Evolutionary conservation across 2,888 invertebrate species (phyloP), one percentile per base, ranked within the genome.

Genomic region (Phragmatobia fuliginosa): DNA sequence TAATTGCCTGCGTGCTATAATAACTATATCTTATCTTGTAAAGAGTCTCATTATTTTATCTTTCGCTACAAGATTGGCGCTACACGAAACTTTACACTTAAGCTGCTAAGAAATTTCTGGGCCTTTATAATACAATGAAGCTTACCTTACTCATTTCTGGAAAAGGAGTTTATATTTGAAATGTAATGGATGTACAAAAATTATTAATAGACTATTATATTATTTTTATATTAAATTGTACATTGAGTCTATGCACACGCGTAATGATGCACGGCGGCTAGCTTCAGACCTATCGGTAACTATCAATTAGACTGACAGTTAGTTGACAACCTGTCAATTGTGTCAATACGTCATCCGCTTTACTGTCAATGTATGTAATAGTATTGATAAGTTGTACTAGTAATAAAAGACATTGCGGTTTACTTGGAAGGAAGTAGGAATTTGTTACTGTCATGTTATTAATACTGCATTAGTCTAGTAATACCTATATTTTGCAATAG

Each of bases 291-390:
- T 56, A 56, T 56, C 28, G 2, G 58, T 52, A 63, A 60, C 63
- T 25, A 63, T 63, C 60, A 63, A 11, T 11, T 60, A 25, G 64
- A 67, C 28, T 61, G 67, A 71, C 67, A 65, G 62, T 41, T 25
- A 21, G 49, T 62, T 67, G 68, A 18, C 65, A 41, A 45, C 32
- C 36, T 71, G 71, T 71, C 66, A 70, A 62, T 70, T 41, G 32
- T 62, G 66, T 66, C 71, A 61, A 65, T 67, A 65, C 65, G 32
- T 36, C 52, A 28, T 64, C 25, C 36, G 36, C 28, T 21, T 36
- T 18, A 16, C 56, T 41, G 66, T 41, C 66, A 66, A 52, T 31
- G 38, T n/a, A 59, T 62, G 45, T 28, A 59, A 33, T 21, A 67
- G 52, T 65, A 56, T 65, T 61, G 62, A 71, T 33, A 67, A 66